A percentile compares a stretch with the other conserved stretches of the same genome.
Evolutionary conservation across 2,797 vertebrate genomes (phyloP).

Genomic region (Acanthurus leucopareius): DNA sequence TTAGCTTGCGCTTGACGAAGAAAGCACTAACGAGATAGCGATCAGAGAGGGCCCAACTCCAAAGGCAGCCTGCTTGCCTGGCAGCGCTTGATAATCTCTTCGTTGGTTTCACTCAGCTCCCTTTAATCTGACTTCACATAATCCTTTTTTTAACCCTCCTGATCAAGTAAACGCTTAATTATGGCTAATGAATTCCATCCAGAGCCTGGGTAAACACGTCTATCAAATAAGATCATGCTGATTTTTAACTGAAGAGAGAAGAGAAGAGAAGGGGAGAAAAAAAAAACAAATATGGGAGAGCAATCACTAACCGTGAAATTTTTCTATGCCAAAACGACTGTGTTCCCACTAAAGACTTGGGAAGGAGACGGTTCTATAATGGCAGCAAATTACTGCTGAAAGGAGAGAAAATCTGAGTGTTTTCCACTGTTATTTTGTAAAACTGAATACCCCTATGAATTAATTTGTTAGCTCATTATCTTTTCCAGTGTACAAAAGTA

Average conservation of each 20-base stretch:
- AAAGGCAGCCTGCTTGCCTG: constrained; percentile 83
- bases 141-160: constrained; percentile 82
- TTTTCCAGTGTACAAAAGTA: not conserved
- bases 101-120: constrained; percentile 78
- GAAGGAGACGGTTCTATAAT: constrained; percentile 44
- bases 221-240: constrained; percentile 82
- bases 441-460: constrained; percentile 62
- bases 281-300: constrained; percentile 58
- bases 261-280: constrained; percentile 16
- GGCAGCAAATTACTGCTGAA: constrained; percentile 51
- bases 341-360: constrained; percentile 47
- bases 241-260: constrained; percentile 75
- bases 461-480: constrained; percentile 26
- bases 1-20: constrained; percentile 81
- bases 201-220: constrained; percentile 85
- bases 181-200: constrained; percentile 86
- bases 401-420: constrained; percentile 13
- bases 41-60: constrained; percentile 82
- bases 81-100: constrained; percentile 86
- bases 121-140: constrained; percentile 88
- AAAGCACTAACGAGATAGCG: constrained; percentile 82
- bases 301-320: constrained; percentile 53
- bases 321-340: constrained; percentile 60
- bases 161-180: constrained; percentile 88
- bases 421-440: constrained; percentile 49